Base-by-base conservation (phyloP, 2,113 vertebrate genomes). In the Oreochromis spilurus region DNA sequence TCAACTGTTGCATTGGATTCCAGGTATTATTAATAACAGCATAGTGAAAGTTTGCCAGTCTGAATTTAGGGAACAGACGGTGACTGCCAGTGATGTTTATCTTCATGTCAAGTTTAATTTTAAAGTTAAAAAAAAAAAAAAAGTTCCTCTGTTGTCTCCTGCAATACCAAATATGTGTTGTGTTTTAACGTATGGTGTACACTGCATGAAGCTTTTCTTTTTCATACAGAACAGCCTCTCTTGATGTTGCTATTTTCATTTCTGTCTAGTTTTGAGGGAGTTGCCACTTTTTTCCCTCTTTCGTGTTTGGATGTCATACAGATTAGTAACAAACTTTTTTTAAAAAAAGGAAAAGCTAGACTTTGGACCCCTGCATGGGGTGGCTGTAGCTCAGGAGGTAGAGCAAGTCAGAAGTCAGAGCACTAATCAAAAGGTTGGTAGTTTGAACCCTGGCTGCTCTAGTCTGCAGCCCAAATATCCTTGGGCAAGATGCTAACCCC, bases 71-170 rank as follows among this genome's bases (percentile, higher is more conserved):
- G 29, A 31, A 52, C 17, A n/a, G 45, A 11, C 7, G 11, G 72
- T 34, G 45, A 52, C 26, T 50, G 45, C 26, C 26, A 89, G 84
- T 21, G 9, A 82, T 87, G 65, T 60, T 5, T 60, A 83, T 89
- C 75, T 90, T 91, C 58, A 92, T 84, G 81, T 34, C 16, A 52
- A 54, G 38, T 86, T 92, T 86, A 91, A 8, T 50, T 89, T 65
- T 65, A 34, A 65, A 38, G 10, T 65, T 2, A 65, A 65, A 36
- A 62, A 40, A 31, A 34, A 21, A 36, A 36, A 58, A 50, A 21
- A 19, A 75, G 52, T 13, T 7, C n/a, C 31, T 81, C 21, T 57
- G 19, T 58, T 60, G 54, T 38, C 11, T 58, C 43, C 65, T 45
- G 67, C 83, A 50, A n/a, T 34, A 31, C 26, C 70, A 50, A 26